A percentile compares a stretch with the other conserved stretches of the same genome.
Evolutionary conservation across 2,113 vertebrate species (phyloP).

Genomic region (Psettodes erumei): DNA sequence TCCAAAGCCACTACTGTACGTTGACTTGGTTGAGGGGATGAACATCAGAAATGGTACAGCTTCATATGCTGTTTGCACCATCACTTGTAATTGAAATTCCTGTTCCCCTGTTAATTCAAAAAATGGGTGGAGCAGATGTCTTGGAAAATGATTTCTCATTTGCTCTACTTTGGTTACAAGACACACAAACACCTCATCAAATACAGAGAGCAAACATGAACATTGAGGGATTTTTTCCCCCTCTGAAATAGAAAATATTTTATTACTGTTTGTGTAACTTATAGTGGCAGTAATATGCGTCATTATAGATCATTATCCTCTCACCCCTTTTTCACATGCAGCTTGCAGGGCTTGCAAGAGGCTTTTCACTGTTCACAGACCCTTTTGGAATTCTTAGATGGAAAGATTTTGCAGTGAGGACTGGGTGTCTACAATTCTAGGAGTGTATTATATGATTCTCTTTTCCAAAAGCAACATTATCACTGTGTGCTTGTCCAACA

Average conservation of each 20-base stretch:
- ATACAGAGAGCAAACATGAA: neutral
- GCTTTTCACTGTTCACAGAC: neutral
- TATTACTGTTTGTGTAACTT: neutral
- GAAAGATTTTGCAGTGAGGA: neutral
- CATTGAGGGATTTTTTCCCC: neutral
- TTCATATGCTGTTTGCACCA: slow-evolving; percentile 6
- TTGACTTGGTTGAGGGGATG: slow-evolving; percentile 3
- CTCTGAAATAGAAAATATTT: neutral
- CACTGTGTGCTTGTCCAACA: neutral
- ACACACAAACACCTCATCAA: slow-evolving; percentile 23
- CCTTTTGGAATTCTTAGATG: neutral
- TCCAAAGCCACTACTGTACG: slow-evolving; percentile 16
- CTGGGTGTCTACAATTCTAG: neutral
- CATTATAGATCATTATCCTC: slow-evolving; percentile 1
- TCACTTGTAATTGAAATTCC: slow-evolving; percentile 30
- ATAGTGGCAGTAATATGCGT: neutral
- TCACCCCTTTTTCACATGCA: neutral
- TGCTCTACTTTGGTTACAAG: slow-evolving; percentile 20
- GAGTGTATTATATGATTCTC: neutral
- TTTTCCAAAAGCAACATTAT: neutral
- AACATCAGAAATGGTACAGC: slow-evolving; percentile 15
- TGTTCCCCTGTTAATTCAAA: neutral
- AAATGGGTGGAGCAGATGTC: slow-evolving; percentile 8
- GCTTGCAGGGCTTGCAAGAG: neutral
- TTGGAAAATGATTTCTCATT: slow-evolving; percentile 27